Conservation (phyloP, 37 sponge, comb jelly and placozoan genomes). For the Spongilla lacustris region DNA sequence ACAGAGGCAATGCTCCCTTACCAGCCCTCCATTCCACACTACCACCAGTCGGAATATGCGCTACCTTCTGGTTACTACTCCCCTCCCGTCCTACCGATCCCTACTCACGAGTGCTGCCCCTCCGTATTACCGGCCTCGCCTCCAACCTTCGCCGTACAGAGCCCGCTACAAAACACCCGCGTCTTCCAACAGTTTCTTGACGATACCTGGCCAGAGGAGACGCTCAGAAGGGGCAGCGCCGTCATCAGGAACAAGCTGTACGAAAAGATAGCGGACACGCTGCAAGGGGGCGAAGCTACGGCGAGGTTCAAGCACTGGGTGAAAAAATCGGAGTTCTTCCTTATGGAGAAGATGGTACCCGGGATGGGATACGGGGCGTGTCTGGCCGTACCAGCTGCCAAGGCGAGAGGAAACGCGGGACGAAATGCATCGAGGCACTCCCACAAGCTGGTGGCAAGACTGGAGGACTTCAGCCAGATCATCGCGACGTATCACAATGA, state of each 20-base stretch:
- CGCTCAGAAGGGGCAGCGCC: conserved; percentile 17
- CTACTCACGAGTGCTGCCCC: background rate
- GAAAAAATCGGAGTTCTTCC: conserved; percentile 51
- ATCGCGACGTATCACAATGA: conserved; percentile 54
- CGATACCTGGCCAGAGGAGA: conserved; percentile 52
- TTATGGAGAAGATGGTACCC: conserved; percentile 17
- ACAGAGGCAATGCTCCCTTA: background rate
- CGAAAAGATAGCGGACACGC: conserved; percentile 32
- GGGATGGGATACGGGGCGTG: conserved; percentile 12
- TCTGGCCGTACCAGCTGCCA: conserved; percentile 29
- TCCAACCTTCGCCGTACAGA: background rate
- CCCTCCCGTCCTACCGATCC: background rate
- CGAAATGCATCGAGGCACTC: too few relatives aligned
- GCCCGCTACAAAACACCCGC: background rate
- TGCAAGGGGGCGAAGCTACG: conserved; percentile 32
- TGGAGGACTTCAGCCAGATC: conserved; percentile 51
- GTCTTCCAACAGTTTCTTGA: conserved; percentile 32
- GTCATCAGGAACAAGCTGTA: conserved; percentile 49
- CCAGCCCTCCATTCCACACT: background rate
- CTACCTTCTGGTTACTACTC: background rate
- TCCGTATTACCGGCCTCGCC: background rate
- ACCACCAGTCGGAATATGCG: background rate
- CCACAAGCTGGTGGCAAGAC: conserved; percentile 53
- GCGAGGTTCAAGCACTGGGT: conserved; percentile 46
- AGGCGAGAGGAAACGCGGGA: background rate